These are phyloP conservation scores for Pseudanteris insignis DNA, from an alignment of 2,888 invertebrate genomes.

Conservation along the genomic window DNA sequence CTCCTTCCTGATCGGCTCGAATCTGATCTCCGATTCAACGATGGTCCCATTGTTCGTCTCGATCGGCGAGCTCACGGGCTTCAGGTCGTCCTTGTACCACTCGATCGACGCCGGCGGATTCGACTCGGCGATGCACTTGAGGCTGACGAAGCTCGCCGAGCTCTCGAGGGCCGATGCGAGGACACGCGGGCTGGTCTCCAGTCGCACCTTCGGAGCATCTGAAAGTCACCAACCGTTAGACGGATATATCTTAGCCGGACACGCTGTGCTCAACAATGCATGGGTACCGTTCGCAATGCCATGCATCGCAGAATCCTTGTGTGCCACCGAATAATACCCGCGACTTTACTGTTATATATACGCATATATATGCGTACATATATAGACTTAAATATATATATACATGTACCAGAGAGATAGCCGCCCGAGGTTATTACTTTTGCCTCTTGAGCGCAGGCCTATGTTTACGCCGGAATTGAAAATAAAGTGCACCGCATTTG, in stretches of 20 bases:
- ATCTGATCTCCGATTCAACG: slow-evolving; percentile 65
- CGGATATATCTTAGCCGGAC: slow-evolving; percentile 20
- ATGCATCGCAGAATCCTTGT: slow-evolving; percentile 46
- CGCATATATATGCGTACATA: too few species aligned
- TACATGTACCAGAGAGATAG: slow-evolving; percentile 6
- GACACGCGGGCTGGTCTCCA: slow-evolving; percentile 68
- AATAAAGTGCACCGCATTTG: neutral
- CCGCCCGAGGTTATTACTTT: slow-evolving; percentile 7
- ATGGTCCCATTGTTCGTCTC: slow-evolving; percentile 58
- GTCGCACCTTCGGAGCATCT: slow-evolving; percentile 69
- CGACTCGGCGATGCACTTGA: slow-evolving; percentile 70
- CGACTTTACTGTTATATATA: slow-evolving; percentile 27
- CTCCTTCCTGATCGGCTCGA: slow-evolving; percentile 70
- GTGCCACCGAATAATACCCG: slow-evolving; percentile 20
- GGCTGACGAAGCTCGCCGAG: slow-evolving; percentile 67
- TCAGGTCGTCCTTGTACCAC: slow-evolving; percentile 66
- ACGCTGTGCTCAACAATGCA: slow-evolving; percentile 31
- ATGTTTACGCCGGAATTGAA: slow-evolving; percentile 10
- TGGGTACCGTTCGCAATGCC: slow-evolving; percentile 40
- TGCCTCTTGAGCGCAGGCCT: slow-evolving; percentile 6
- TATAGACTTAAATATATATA: too few species aligned
- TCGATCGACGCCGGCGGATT: slow-evolving; percentile 70
- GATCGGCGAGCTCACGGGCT: slow-evolving; percentile 41
- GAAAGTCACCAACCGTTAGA: slow-evolving; percentile 49
- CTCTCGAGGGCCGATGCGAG: slow-evolving; percentile 68